Percentiles rank a stretch among this genome's conserved stretches.
Conservation (phyloP, 2,888 invertebrate species). For the Orchesellides sinensis region DNA sequence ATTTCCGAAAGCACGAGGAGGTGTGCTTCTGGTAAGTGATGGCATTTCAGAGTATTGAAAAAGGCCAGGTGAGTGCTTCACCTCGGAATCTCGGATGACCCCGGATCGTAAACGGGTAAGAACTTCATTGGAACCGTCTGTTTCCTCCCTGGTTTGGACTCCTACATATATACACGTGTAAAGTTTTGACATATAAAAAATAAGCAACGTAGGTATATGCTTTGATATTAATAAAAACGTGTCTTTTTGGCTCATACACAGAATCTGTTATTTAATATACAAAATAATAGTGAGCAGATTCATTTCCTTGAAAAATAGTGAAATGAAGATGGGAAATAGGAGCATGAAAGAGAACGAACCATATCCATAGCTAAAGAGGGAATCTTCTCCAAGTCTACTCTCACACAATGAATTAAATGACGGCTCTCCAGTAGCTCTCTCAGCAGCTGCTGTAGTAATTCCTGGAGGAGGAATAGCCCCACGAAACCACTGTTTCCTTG, state of each 20-base stretch:
- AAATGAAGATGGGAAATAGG: background rate
- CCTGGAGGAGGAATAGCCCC: constrained; percentile 45
- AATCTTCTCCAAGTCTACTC: constrained; percentile 73
- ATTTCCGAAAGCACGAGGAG: constrained; percentile 73
- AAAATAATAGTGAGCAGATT: background rate
- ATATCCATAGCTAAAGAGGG: constrained; percentile 73
- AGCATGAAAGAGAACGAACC: constrained; percentile 27
- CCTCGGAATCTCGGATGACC: constrained; percentile 65
- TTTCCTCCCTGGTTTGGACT: constrained; percentile 44
- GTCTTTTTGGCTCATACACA: too few relatives aligned
- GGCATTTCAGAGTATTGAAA: constrained; percentile 69
- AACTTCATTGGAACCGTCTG: constrained; percentile 65
- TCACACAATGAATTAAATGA: constrained; percentile 74
- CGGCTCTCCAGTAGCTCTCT: constrained; percentile 56
- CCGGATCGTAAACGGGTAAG: constrained; percentile 70
- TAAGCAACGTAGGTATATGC: too few relatives aligned
- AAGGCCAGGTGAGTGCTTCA: constrained; percentile 67
- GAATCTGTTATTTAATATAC: background rate
- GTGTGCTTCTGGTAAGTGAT: constrained; percentile 66
- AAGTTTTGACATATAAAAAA: too few relatives aligned
- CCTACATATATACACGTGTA: constrained; percentile 9
- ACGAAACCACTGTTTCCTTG: constrained; percentile 60
- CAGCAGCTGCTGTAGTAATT: constrained; percentile 5
- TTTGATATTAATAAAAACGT: too few relatives aligned
- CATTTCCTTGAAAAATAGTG: background rate